phyloP scores from a whole-genome alignment of 2,888 invertebrate genomes.

The Platerodrilus igneus region DNA sequence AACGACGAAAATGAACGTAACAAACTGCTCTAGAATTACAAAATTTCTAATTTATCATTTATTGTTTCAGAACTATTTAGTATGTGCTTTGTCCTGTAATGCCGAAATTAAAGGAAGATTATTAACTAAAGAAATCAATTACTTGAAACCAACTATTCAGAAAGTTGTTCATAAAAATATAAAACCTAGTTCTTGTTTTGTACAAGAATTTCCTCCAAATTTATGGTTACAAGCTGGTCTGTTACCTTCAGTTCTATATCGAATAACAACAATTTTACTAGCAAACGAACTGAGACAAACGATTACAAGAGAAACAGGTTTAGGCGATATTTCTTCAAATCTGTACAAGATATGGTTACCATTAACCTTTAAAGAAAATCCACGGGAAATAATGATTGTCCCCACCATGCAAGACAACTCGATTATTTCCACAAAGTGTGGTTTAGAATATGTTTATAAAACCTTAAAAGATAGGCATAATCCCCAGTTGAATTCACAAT shows the following conservation, averaged over 20 bases:
- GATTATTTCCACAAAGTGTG: no score
- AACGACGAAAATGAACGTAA: no score
- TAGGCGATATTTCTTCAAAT: slow-evolving; percentile 40
- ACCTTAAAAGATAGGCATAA: no score
- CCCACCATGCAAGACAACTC: no score
- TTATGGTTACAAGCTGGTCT: slow-evolving; percentile 82
- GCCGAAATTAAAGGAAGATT: slow-evolving; percentile 70
- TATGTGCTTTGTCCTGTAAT: no score
- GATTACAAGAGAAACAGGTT: slow-evolving; percentile 50
- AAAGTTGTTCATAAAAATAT: slow-evolving; percentile 64
- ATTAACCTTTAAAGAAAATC: no score
- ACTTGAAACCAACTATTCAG: slow-evolving; percentile 51
- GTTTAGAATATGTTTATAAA: no score
- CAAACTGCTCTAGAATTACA: no score
- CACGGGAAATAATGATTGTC: no score
- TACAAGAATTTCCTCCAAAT: slow-evolving; percentile 63
- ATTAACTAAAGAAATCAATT: slow-evolving; percentile 57
- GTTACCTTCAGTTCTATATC: slow-evolving; percentile 79
- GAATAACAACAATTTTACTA: slow-evolving; percentile 63
- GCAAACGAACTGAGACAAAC: slow-evolving; percentile 65
- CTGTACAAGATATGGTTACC: slow-evolving; percentile 36
- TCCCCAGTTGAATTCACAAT: no score
- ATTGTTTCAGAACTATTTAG: no score
- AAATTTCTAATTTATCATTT: no score
- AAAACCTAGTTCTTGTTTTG: slow-evolving; percentile 82